Evolutionary conservation across 2,113 vertebrate genomes (phyloP), one percentile per base, ranked within the genome.

Genomic region (Gallinago media): DNA sequence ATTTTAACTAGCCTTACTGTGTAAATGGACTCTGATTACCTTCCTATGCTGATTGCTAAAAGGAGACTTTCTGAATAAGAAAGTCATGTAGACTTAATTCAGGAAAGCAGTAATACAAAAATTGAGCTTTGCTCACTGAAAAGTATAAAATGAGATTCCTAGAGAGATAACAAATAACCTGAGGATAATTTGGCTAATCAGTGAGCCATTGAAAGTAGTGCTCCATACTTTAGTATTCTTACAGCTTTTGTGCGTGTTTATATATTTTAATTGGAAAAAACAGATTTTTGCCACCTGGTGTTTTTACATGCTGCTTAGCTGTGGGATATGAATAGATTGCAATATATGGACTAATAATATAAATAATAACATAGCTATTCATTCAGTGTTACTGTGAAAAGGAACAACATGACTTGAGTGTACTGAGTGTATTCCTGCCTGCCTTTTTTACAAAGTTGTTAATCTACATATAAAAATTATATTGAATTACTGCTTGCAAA

Each of bases 201-300:
- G 78, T 63, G 46, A 90, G 44, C 18, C 29, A 52, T 38, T 76
- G 42, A 80, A 96, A 95, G n/a, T 20, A 21, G 34, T 92, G 32
- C 23, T 59, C 36, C 1, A 1, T 67, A 79, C 32, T 73, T 90
- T 3, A 80, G 32, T 44, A 73, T 74, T 88, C 74, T 70, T 85
- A 34, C 4, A 36, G 55, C 42, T 88, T 90, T 95, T 83, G 52
- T 93, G 18, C 20, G 36, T 83, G 50, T 82, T 89, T 94, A 59
- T 74, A 23, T 71, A 70, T 92, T 96, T 84, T 90, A 92, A 92
- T 82, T 96, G 38, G 67, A 76, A 95, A 85, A 94, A 94, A 95
- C 11, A 61, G 63, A 66, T 73, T 96, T 85, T 92, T 92, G 32
- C 68, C 29, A 59, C 96, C 75, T 86, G 32, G 11, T 67, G 63